Conservation (phyloP, 1,140 invertebrate species). For the Caenorhabditis remanei region DNA sequence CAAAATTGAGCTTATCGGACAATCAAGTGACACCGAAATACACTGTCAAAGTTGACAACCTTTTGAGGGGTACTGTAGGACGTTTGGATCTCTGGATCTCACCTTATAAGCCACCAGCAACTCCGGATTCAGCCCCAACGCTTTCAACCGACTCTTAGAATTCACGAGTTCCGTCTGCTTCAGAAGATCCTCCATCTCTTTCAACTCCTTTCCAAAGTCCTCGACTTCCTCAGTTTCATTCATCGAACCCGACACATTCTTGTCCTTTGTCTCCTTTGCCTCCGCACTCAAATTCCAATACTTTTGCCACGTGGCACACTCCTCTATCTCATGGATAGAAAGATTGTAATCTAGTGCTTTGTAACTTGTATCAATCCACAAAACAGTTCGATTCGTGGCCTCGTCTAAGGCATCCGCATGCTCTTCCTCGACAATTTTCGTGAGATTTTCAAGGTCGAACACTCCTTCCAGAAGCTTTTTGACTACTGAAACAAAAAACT, state of each 20-base stretch:
- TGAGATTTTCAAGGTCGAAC: conserved; percentile 53
- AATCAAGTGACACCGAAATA: too few species aligned
- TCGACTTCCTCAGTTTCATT: conserved; percentile 60
- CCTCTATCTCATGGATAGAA: conserved; percentile 68
- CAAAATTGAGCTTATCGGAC: too few species aligned
- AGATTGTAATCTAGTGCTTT: conserved; percentile 72
- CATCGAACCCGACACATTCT: background rate
- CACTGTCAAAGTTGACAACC: too few species aligned
- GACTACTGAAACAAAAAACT: conserved; percentile 49
- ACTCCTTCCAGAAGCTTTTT: conserved; percentile 55
- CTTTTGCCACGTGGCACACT: conserved; percentile 71
- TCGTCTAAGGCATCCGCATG: conserved; percentile 55
- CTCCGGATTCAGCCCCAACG: conserved; percentile 66
- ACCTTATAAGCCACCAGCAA: conserved; percentile 64
- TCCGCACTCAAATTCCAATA: conserved; percentile 69
- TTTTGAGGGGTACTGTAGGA: too few species aligned
- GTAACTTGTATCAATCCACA: conserved; percentile 74
- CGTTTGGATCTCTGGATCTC: conserved; percentile 42
- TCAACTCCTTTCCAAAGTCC: conserved; percentile 25
- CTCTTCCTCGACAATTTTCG: conserved; percentile 59
- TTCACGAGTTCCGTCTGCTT: conserved; percentile 62
- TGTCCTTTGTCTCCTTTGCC: conserved; percentile 31
- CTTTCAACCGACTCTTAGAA: conserved; percentile 60
- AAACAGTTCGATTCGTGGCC: conserved; percentile 58
- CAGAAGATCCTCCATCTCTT: conserved; percentile 53